Conservation (phyloP, 2,797 vertebrate genomes). For the Chloroceryle amazona region DNA sequence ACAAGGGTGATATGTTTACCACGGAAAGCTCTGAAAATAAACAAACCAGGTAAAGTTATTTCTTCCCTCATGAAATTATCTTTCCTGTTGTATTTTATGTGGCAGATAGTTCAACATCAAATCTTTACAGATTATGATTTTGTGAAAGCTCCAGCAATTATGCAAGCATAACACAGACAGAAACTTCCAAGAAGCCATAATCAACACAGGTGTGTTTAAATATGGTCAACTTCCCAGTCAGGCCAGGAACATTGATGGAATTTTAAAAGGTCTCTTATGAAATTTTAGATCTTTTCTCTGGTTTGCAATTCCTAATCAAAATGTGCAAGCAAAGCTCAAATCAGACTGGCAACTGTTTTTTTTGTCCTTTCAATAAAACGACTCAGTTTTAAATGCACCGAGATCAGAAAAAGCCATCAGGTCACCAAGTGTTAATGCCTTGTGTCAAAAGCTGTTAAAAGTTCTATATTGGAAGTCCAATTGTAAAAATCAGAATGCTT, state of each 20-base stretch:
- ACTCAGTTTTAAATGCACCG: background rate
- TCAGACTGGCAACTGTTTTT: background rate
- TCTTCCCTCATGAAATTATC: background rate
- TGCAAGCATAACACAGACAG: rapidly evolving
- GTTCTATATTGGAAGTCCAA: background rate
- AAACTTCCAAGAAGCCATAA: background rate
- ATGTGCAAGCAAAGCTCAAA: background rate
- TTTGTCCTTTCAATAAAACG: background rate
- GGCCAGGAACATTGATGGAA: background rate
- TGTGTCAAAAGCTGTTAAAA: background rate
- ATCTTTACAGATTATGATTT: background rate
- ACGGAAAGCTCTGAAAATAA: constrained; percentile 91
- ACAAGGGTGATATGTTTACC: constrained; percentile 98
- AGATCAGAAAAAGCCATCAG: background rate
- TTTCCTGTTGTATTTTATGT: background rate
- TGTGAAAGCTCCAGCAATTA: background rate
- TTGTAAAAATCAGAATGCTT: background rate
- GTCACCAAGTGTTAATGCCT: background rate
- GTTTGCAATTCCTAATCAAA: background rate
- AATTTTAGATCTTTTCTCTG: background rate
- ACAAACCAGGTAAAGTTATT: background rate
- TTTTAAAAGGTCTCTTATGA: rapidly evolving
- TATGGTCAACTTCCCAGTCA: background rate
- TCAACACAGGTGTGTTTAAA: background rate
- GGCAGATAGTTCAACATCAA: background rate